These are phyloP conservation scores for Synergus umbraculus DNA, from an alignment of 2,888 invertebrate genomes.

Conservation along the genomic window DNA sequence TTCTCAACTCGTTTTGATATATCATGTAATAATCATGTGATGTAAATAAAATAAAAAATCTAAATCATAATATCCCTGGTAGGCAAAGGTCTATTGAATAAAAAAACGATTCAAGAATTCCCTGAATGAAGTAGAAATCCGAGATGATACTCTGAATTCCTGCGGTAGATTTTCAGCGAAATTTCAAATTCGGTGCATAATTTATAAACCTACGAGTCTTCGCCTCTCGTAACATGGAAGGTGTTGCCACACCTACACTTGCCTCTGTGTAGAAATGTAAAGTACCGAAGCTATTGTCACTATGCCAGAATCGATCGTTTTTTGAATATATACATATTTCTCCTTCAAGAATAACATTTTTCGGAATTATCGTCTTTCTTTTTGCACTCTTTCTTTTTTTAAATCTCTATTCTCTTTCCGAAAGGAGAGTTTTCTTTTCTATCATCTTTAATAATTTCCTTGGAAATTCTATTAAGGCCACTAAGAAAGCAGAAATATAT, in stretches of 20 bases:
- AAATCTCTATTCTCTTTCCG: no score
- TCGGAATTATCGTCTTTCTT: no score
- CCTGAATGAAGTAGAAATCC: not conserved
- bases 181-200: slow-evolving; percentile 32
- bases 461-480: not conserved
- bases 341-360: not conserved
- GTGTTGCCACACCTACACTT: not conserved
- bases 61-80: not conserved
- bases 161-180: slow-evolving; percentile 3
- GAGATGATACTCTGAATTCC: not conserved
- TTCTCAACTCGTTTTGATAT: not conserved
- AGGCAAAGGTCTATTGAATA: not conserved
- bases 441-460: not conserved
- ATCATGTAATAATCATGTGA: not conserved
- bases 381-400: no score
- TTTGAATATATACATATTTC: not conserved
- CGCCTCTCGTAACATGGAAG: not conserved
- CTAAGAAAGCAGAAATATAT: not conserved
- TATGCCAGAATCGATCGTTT: slow-evolving; percentile 13
- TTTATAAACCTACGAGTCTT: slow-evolving; percentile 15
- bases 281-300: slow-evolving; percentile 14
- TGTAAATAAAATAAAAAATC: not conserved
- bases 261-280: slow-evolving; percentile 31
- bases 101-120: not conserved
- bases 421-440: no score